phyloP scores from a whole-genome alignment of 2,888 invertebrate genomes.

The Drosophila conformis region DNA sequence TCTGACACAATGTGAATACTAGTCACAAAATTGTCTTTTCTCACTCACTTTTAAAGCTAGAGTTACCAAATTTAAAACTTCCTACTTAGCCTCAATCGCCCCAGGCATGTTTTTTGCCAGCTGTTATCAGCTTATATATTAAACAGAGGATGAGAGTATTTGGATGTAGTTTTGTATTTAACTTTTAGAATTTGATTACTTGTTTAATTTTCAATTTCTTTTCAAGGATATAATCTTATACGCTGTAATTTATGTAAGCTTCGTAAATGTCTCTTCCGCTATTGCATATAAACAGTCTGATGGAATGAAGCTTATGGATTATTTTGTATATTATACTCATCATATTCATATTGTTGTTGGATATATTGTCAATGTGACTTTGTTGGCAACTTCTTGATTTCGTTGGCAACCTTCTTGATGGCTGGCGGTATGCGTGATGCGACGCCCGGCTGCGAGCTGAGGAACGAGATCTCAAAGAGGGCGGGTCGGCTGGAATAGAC shows the following conservation, averaged over 20 bases:
- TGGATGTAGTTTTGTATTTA: constrained; percentile 6
- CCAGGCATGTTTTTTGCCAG: background rate
- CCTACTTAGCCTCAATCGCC: background rate
- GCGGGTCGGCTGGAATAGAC: constrained; percentile 77
- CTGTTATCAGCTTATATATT: background rate
- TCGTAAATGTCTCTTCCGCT: background rate
- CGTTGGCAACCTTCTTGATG: constrained; percentile 66
- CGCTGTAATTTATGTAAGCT: constrained; percentile 10
- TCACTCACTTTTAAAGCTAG: background rate
- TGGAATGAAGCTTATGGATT: constrained; percentile 8
- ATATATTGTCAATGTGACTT: constrained; percentile 30
- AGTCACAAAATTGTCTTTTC: background rate
- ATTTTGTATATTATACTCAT: background rate
- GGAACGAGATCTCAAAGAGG: constrained; percentile 80
- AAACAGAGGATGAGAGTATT: background rate
- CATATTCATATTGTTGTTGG: background rate
- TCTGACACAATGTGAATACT: background rate
- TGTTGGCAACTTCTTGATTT: constrained; percentile 55
- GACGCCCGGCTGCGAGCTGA: constrained; percentile 73
- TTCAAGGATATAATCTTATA: constrained; percentile 13
- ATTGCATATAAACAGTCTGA: background rate
- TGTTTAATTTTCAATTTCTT: background rate
- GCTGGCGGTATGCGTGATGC: constrained; percentile 71
- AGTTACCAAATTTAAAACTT: background rate
- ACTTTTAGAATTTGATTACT: constrained; percentile 23